phyloP scores from a whole-genome alignment of 1,140 invertebrate genomes.

The Harlomillsia oculata region DNA sequence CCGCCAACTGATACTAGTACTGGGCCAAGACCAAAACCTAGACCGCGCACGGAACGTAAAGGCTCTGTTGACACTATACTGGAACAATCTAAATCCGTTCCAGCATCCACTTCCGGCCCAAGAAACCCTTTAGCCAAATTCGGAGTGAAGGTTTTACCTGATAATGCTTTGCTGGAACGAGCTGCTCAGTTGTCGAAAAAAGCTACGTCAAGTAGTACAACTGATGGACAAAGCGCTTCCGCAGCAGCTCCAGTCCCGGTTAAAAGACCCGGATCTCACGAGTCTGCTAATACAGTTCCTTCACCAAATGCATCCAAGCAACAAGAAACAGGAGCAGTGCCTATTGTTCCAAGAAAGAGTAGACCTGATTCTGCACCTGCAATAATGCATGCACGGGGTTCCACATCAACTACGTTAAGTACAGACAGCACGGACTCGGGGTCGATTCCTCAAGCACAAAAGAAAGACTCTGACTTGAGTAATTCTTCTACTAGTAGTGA shows the following conservation, averaged over 20 bases:
- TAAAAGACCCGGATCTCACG: neutral
- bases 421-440: no score
- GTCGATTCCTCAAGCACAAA: no score
- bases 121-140: conserved; percentile 20
- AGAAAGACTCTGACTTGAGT: no score
- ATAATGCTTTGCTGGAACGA: conserved; percentile 28
- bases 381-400: neutral
- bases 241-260: neutral
- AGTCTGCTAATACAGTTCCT: neutral
- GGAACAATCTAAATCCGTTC: neutral
- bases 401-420: neutral
- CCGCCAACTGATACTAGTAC: neutral
- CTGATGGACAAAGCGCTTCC: neutral
- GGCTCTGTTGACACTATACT: conserved; percentile 1
- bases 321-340: neutral
- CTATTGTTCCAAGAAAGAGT: neutral
- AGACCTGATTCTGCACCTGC: neutral
- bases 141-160: conserved; percentile 34
- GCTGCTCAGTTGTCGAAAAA: conserved; percentile 21
- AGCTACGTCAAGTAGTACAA: neutral
- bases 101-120: conserved; percentile 1
- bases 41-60: conserved; percentile 14
- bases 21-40: conserved; percentile 22
- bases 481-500: neutral
- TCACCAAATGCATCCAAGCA: neutral